A percentile compares a stretch with the other conserved stretches of the same genome.
Conservation (phyloP, 2,888 invertebrate genomes). For the Drosophila kambysellisi region DNA sequence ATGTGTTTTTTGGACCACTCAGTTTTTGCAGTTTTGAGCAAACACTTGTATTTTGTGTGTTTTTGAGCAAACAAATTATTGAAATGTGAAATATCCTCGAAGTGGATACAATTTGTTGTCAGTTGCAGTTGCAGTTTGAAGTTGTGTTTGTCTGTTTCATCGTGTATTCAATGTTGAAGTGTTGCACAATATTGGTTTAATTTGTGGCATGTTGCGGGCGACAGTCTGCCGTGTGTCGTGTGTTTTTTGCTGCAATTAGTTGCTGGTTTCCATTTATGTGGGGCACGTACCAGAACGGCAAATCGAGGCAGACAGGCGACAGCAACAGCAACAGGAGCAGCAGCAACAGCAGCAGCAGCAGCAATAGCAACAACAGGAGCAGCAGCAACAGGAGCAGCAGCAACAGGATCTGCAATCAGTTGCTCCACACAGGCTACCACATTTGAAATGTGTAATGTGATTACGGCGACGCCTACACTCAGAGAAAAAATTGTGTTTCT, state of each 20-base stretch:
- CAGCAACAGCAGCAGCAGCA: not conserved
- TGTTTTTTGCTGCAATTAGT: constrained; percentile 31
- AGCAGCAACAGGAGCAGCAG: not conserved
- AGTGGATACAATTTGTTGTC: constrained; percentile 21
- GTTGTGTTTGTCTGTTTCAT: not conserved
- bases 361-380: not conserved
- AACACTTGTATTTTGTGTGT: not conserved
- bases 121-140: constrained; percentile 27
- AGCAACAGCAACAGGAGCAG: not conserved
- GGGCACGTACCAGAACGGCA: constrained; percentile 9
- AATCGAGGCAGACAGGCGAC: constrained; percentile 1
- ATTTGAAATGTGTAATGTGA: constrained; percentile 27
- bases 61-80: not conserved
- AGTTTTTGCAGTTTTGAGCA: not conserved
- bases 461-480: not conserved
- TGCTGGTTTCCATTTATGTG: constrained; percentile 23
- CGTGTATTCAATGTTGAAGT: constrained; percentile 2
- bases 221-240: not conserved
- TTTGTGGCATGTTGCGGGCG: constrained; percentile 3
- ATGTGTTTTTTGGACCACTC: not conserved
- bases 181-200: constrained; percentile 9
- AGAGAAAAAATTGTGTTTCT: not conserved
- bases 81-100: constrained; percentile 4
- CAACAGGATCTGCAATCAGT: constrained; percentile 38
- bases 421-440: not conserved